Evolutionary conservation across 2,797 vertebrate species (phyloP), one percentile per base, ranked within the genome.

Genomic region (Lerista edwardsae): DNA sequence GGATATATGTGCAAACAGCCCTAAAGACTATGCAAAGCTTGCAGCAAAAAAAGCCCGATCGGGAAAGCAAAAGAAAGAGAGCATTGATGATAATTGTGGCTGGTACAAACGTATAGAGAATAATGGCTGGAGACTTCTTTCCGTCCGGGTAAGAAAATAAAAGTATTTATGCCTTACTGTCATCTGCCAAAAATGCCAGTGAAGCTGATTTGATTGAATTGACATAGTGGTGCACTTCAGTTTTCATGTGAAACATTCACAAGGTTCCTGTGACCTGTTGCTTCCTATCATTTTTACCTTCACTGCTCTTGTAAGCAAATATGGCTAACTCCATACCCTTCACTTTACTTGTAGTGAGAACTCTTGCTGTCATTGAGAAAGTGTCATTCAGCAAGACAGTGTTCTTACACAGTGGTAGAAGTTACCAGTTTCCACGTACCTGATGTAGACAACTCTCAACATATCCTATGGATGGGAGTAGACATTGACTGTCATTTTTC

Each of bases 31-130:
- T 73, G 94, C 95, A 61, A 93, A 94, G 77, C 72, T 82, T 25
- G 62, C 86, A 72, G 15, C 81, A 27, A 96, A 94, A 91, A 87
- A 77, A 82, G 79, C 79, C 41, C 74, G 91, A 83, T 88, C 89
- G 74, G 62, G 68, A 79, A 94, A 93, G 83, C 77, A 86, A 39
- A 91, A 93, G 62, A 85, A 88, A 31, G 79, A 51, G 8, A 82
- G 84, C 73, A 67, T 25, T 29, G 77, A 87, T 65, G 92, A 96
- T 75, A 83, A 1, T 1, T 91, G 90, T 5, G 91, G 95, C 77
- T 97, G 97, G 96, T 97, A 97, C 87, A 92, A 36, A n/a, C 94
- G 97, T 1, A 64, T 93, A n/a, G 97, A 98, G 90, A 97, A 97
- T 93, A 97, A 97, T 81, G 96, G 94, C 83, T 98, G 97, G 97